Conservation (phyloP, 2,888 invertebrate species). For the Ptycholaimellus sp. region DNA sequence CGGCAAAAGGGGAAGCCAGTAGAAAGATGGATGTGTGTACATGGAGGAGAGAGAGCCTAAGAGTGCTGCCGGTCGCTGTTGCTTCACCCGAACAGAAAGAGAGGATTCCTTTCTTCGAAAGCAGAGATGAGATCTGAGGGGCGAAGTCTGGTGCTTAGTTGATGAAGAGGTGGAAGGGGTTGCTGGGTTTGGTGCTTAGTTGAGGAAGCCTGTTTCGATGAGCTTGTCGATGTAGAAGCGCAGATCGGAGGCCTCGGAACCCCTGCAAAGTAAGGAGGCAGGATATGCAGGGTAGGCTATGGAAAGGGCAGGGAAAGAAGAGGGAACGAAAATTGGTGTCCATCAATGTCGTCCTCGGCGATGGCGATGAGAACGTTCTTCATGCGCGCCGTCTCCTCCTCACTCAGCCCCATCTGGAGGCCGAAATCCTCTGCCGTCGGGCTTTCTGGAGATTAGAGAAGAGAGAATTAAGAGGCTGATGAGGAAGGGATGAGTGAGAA, state of each 20-base stretch:
- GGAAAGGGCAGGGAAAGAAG: too few relatives aligned
- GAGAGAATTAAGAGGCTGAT: background rate
- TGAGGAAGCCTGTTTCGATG: background rate
- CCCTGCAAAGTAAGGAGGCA: background rate
- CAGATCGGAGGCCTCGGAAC: background rate
- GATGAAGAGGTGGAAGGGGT: too few relatives aligned
- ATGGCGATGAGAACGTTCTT: background rate
- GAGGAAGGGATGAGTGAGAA: conserved; percentile 26
- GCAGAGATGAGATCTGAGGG: too few relatives aligned
- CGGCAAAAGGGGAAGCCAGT: too few relatives aligned
- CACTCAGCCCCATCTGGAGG: background rate
- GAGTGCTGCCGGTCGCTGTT: too few relatives aligned
- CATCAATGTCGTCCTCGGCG: background rate
- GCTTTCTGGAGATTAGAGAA: background rate
- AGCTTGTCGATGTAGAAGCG: background rate
- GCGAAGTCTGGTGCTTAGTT: too few relatives aligned
- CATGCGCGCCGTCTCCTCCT: background rate
- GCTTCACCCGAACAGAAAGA: too few relatives aligned
- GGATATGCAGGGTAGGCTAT: background rate
- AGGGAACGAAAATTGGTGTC: too few relatives aligned
- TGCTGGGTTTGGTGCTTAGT: too few relatives aligned
- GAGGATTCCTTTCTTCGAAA: too few relatives aligned
- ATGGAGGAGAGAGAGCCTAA: too few relatives aligned
- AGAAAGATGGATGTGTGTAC: too few relatives aligned
- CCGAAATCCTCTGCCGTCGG: conserved; percentile 1